Evolutionary conservation across 2,888 invertebrate species (phyloP).

Genomic region (Endotricha flammealis): DNA sequence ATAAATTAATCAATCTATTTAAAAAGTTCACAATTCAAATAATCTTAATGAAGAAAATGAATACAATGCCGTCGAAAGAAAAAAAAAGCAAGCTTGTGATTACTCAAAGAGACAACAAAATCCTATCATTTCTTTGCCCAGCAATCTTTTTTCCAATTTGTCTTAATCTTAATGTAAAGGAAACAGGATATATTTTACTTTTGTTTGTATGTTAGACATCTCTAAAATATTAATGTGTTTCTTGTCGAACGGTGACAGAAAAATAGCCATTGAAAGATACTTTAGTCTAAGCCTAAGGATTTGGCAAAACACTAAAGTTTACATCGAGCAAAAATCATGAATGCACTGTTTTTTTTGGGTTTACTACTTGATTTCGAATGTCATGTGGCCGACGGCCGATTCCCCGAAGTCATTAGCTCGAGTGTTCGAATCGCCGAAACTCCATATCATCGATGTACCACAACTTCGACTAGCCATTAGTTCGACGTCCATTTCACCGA

Average conservation of each 20-base stretch:
- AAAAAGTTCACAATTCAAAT: slow-evolving; percentile 14
- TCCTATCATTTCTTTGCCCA: slow-evolving; percentile 48
- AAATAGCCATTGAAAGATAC: not conserved
- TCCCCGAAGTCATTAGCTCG: no score
- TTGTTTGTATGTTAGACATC: slow-evolving; percentile 6
- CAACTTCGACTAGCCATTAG: no score
- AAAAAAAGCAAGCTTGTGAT: slow-evolving; percentile 44
- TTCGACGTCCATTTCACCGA: no score
- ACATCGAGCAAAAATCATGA: no score
- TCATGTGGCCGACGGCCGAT: no score
- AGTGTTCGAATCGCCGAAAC: no score
- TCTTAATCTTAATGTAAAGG: slow-evolving; percentile 36
- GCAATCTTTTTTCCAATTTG: slow-evolving; percentile 55
- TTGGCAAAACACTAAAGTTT: no score
- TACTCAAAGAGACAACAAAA: slow-evolving; percentile 57
- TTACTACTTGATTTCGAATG: no score
- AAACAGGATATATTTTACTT: slow-evolving; percentile 33
- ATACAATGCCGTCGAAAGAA: slow-evolving; percentile 40
- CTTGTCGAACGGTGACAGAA: not conserved
- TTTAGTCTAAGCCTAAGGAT: no score
- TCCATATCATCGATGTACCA: no score
- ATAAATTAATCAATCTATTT: slow-evolving; percentile 8
- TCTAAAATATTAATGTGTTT: slow-evolving; percentile 21
- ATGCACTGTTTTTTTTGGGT: no score
- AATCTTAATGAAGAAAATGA: slow-evolving; percentile 52